Conservation (phyloP, 2,113 vertebrate genomes). For the Silurus meridionalis region DNA sequence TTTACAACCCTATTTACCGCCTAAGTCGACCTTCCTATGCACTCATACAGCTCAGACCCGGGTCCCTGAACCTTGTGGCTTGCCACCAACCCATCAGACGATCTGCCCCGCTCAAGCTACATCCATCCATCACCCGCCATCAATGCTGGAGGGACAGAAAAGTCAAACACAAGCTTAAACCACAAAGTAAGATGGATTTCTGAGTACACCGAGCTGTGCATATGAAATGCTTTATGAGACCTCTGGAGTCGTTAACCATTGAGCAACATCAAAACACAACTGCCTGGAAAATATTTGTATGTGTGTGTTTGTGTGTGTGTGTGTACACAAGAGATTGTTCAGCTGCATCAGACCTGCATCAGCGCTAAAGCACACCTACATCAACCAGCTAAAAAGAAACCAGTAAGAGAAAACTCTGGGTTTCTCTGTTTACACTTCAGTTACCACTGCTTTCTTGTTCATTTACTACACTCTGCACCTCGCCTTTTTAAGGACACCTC, state of each 20-base stretch:
- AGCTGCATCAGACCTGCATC: not conserved
- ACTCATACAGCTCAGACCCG: slow-evolving; percentile 5
- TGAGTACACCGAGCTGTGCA: slow-evolving; percentile 17
- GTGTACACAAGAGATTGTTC: not conserved
- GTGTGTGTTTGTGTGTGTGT: not conserved
- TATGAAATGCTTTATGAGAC: slow-evolving; percentile 3
- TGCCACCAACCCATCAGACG: not conserved
- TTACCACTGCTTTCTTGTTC: not conserved
- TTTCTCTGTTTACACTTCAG: not conserved
- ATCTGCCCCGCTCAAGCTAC: not conserved
- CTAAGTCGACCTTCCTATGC: not conserved
- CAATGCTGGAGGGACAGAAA: not conserved
- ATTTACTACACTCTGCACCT: not conserved
- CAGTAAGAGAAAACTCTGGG: not conserved
- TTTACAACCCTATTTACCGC: slow-evolving; percentile 30
- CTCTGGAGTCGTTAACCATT: not conserved
- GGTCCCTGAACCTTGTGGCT: not conserved
- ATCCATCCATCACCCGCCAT: slow-evolving; percentile 28
- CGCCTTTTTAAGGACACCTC: not conserved
- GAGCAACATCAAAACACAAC: not conserved
- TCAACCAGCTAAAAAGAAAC: not conserved
- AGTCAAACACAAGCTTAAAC: not conserved
- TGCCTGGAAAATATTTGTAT: not conserved
- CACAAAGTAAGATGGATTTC: slow-evolving; percentile 9
- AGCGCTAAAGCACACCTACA: slow-evolving; percentile 2